phyloP scores from a whole-genome alignment of 2,797 vertebrate genomes.

The Acipenser ruthenus region DNA sequence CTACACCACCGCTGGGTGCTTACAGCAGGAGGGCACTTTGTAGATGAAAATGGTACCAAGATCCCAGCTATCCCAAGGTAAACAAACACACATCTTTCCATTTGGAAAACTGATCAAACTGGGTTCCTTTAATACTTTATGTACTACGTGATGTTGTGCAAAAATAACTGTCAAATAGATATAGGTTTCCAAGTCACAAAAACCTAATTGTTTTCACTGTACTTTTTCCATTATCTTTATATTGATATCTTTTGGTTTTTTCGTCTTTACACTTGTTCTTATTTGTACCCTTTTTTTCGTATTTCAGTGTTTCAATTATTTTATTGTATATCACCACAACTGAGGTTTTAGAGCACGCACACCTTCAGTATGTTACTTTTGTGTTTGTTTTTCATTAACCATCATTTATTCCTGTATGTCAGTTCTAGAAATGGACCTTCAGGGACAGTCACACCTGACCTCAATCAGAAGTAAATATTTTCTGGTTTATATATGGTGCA shows the following conservation, averaged over 20 bases:
- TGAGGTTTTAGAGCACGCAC: not conserved
- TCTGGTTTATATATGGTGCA: slow-evolving; percentile 50
- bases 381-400: slow-evolving; percentile 46
- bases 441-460: slow-evolving; percentile 69
- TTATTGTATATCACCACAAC: not conserved
- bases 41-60: slow-evolving; percentile 82
- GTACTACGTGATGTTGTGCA: no score
- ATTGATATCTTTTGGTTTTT: no score
- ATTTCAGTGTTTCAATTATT: not conserved
- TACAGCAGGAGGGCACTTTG: slow-evolving; percentile 86
- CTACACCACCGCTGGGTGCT: slow-evolving; percentile 96
- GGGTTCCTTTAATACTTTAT: no score
- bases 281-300: not conserved
- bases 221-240: no score
- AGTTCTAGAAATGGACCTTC: slow-evolving; percentile 69
- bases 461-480: slow-evolving; percentile 89
- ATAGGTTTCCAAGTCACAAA: no score
- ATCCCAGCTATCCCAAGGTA: slow-evolving; percentile 91
- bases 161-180: no score
- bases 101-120: no score
- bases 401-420: slow-evolving; percentile 65
- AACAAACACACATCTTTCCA: slow-evolving; percentile 15
- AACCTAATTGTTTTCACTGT: no score
- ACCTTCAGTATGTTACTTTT: slow-evolving; percentile 23
- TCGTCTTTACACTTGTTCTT: not conserved